Base-by-base conservation (phyloP, 2,113 vertebrate species). In the Scortum barcoo region DNA sequence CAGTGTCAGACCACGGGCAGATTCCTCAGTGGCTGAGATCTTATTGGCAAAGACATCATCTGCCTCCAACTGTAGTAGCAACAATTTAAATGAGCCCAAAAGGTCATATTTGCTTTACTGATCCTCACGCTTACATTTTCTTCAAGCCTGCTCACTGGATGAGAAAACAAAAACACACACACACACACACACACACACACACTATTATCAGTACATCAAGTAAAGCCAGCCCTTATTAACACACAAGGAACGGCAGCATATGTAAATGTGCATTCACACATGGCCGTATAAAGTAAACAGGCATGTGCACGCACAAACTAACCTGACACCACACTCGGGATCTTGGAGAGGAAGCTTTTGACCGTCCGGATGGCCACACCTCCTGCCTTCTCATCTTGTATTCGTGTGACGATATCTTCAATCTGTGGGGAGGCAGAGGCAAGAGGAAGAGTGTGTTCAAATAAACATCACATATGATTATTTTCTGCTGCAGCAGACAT, bases 341-440 rank as follows among this genome's bases (percentile, higher is more conserved):
- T 98, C 95, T 99, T 99, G 79, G 98, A 98, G 90, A 99, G 96
- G 93, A 99, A 99, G 92, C 97, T 99, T 95, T 99, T 99, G 87
- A 99, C 98, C 5, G 97, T 99, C 71, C 97, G 96, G 87, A 99
- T 96, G 65, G 97, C 95, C 50, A 99, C 97, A 8, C 98, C 97
- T 16, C 98, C 98, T 1, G 96, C 94, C 93, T 98, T 98, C 93
- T 99, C 98, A 86, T 99, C 98, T 81, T 99, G 98, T 96, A 99
- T 97, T 91, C 96, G 95, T 0, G 95, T 97, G 74, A 99, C 93
- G 0, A 98, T 96, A 80, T 97, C 97, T 96, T 99, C 98, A 83
- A 99, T 98, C 98, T 99, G 95, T 53, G 88, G 93, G 78, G 89
- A 79, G 28, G 40, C 24, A 24, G 89, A 79, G 28, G 40, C 24